phyloP scores from a whole-genome alignment of 2,888 invertebrate genomes.

The Flexamia atlantica region DNA sequence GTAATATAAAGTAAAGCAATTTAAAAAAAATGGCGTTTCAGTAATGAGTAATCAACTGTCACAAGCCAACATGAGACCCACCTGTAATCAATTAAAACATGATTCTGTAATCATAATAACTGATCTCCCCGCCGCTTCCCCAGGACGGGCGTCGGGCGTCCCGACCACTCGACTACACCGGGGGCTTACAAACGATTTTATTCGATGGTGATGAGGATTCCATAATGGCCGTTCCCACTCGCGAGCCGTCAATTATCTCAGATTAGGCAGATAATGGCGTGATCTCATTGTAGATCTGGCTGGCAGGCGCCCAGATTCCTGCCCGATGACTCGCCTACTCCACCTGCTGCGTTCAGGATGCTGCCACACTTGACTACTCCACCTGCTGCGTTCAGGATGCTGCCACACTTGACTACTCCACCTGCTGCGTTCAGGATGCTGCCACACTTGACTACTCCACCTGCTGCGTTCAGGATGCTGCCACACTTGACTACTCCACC shows the following conservation, averaged over 20 bases:
- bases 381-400: conserved; percentile 27
- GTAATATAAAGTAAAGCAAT: too few relatives aligned
- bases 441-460: conserved; percentile 16
- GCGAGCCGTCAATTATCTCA: conserved; percentile 54
- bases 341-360: conserved; percentile 8
- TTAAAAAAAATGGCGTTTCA: too few relatives aligned
- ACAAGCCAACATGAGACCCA: too few relatives aligned
- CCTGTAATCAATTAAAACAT: too few relatives aligned
- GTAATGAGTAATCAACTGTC: too few relatives aligned
- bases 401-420: conserved; percentile 13
- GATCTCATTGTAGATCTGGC: conserved; percentile 51
- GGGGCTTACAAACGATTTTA: conserved; percentile 20
- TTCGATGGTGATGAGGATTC: conserved; percentile 44
- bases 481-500: conserved; percentile 15
- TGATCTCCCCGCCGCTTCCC: too few relatives aligned
- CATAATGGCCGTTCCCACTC: conserved; percentile 45
- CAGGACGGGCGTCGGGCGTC: too few relatives aligned
- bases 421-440: conserved; percentile 25
- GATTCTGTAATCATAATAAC: too few relatives aligned
- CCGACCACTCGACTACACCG: too few relatives aligned
- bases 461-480: conserved; percentile 26
- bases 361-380: neutral
- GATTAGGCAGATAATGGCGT: conserved; percentile 56
- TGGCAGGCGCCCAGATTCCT: conserved; percentile 28
- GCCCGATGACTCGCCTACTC: conserved; percentile 29